Evolutionary conservation across 2,888 invertebrate genomes (phyloP).

Genomic region (Scaeva pyrastri): DNA sequence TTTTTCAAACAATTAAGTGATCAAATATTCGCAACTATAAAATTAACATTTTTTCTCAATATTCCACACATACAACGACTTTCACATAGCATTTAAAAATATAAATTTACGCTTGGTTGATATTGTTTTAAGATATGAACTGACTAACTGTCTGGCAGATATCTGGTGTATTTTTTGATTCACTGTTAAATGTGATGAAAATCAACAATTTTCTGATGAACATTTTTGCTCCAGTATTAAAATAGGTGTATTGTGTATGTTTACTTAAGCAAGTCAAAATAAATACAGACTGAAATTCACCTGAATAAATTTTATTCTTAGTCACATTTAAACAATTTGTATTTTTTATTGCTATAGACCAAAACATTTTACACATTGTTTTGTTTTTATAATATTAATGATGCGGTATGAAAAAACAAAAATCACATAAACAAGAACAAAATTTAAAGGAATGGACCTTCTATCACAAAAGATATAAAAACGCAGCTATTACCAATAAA

Average conservation of each 20-base stretch:
- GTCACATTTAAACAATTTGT: constrained; percentile 27
- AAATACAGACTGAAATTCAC: constrained; percentile 51
- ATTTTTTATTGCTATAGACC: background rate
- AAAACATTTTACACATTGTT: background rate
- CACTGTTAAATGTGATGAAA: constrained; percentile 6
- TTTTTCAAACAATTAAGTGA: background rate
- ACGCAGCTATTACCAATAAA: background rate
- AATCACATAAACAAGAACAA: background rate
- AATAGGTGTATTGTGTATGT: background rate
- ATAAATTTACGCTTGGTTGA: constrained; percentile 39
- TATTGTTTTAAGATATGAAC: constrained; percentile 55
- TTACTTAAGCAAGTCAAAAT: constrained; percentile 48
- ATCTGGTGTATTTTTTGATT: background rate
- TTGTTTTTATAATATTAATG: background rate
- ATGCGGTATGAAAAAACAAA: constrained; percentile 5
- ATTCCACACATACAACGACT: background rate
- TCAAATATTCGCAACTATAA: constrained; percentile 17
- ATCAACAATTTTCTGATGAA: constrained; percentile 7
- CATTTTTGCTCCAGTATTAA: constrained; percentile 29
- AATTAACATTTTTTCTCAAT: constrained; percentile 6
- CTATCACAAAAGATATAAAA: background rate
- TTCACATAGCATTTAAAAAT: constrained; percentile 39
- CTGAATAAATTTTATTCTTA: constrained; percentile 56
- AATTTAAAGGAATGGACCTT: background rate
- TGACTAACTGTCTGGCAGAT: constrained; percentile 43